Evolutionary conservation across 2,113 vertebrate genomes (phyloP).

Genomic region (Clarias macrocephalus): DNA sequence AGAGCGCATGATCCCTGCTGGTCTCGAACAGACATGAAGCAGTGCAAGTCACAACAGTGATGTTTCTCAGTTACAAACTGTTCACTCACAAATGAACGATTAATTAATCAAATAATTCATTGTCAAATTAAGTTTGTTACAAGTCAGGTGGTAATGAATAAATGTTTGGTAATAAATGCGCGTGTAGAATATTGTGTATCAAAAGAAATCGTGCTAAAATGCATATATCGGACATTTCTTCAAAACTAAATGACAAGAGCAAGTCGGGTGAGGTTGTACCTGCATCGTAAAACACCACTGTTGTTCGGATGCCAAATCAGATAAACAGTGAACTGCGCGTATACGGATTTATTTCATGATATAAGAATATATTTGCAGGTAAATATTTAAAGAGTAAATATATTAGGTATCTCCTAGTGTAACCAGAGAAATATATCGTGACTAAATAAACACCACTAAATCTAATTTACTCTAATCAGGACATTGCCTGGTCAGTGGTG

Average conservation of each 20-base stretch:
- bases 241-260: background rate
- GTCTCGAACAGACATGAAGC: background rate
- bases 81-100: background rate
- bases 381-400: background rate
- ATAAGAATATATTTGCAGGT: background rate
- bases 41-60: background rate
- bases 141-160: background rate
- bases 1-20: background rate
- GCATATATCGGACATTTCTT: background rate
- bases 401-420: background rate
- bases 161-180: background rate
- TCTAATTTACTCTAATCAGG: background rate
- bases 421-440: background rate
- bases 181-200: background rate
- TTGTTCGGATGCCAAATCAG: background rate
- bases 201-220: background rate
- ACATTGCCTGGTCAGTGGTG: background rate
- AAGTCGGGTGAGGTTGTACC: background rate
- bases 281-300: background rate
- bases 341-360: background rate
- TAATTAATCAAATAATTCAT: background rate
- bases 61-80: background rate
- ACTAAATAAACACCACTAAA: background rate
- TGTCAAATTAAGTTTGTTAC: too few relatives aligned
- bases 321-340: background rate